These are phyloP conservation scores for Danio jaintianensis DNA, from an alignment of 2,797 vertebrate species.

Conservation along the genomic window DNA sequence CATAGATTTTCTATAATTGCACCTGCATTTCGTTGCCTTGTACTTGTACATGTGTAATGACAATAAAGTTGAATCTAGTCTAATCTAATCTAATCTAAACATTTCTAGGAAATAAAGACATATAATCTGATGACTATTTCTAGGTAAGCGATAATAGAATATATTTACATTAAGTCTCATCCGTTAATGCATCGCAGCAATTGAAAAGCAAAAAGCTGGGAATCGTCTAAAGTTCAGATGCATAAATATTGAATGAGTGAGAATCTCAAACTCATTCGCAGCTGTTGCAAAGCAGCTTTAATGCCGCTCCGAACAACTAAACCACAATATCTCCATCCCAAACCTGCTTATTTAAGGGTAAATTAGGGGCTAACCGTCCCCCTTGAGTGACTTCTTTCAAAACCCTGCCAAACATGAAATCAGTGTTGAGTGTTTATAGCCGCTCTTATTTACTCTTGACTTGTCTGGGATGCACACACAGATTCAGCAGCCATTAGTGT, in stretches of 20 bases:
- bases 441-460: constrained; percentile 9
- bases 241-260: constrained; percentile 13
- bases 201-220: not conserved
- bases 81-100: too few relatives aligned
- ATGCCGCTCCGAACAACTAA: not conserved
- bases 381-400: constrained; percentile 9
- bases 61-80: too few relatives aligned
- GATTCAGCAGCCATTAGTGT: constrained; percentile 15
- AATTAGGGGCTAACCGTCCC: constrained; percentile 10
- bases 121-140: too few relatives aligned
- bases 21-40: too few relatives aligned
- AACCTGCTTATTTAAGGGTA: not conserved
- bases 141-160: not conserved
- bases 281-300: constrained; percentile 39
- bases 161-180: not conserved
- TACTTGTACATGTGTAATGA: too few relatives aligned
- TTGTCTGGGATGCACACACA: not conserved
- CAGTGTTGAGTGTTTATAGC: not conserved
- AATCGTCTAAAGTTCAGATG: not conserved
- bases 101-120: too few relatives aligned
- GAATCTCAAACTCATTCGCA: constrained; percentile 13
- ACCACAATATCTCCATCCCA: not conserved
- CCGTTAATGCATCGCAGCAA: not conserved
- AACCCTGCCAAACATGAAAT: constrained; percentile 27
- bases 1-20: too few relatives aligned